These are phyloP conservation scores for Todus mexicanus DNA, from an alignment of 2,797 vertebrate species.

Conservation along the genomic window DNA sequence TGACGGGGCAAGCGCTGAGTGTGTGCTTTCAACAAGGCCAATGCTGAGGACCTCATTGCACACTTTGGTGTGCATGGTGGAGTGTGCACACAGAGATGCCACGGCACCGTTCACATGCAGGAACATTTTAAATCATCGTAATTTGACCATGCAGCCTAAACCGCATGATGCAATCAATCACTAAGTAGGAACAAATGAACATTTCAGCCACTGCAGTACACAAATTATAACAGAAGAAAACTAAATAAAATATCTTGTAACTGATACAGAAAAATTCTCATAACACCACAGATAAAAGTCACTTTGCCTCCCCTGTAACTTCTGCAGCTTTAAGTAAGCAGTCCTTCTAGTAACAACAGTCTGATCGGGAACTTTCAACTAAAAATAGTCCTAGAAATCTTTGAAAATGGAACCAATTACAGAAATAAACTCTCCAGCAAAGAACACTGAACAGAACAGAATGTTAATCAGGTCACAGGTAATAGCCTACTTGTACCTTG, in stretches of 20 bases:
- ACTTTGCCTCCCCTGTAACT: background rate
- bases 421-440: conserved; percentile 12
- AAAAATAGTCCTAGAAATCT: conserved; percentile 1
- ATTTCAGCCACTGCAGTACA: background rate
- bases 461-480: conserved; percentile 13
- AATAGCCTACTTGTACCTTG: conserved; percentile 79
- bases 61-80: background rate
- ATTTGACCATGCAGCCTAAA: background rate
- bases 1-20: background rate
- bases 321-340: conserved; percentile 15
- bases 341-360: background rate
- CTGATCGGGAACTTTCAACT: conserved; percentile 14
- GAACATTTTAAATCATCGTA: background rate
- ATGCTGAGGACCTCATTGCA: accelerated
- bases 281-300: background rate
- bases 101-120: background rate
- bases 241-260: background rate
- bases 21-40: background rate
- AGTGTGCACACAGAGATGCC: background rate
- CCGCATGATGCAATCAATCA: background rate
- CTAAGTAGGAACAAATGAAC: background rate
- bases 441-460: conserved; percentile 2
- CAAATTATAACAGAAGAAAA: background rate
- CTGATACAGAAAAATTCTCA: background rate
- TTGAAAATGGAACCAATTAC: background rate